Evolutionary conservation across 2,888 invertebrate genomes (phyloP).

Genomic region (Strigamia crassipes): DNA sequence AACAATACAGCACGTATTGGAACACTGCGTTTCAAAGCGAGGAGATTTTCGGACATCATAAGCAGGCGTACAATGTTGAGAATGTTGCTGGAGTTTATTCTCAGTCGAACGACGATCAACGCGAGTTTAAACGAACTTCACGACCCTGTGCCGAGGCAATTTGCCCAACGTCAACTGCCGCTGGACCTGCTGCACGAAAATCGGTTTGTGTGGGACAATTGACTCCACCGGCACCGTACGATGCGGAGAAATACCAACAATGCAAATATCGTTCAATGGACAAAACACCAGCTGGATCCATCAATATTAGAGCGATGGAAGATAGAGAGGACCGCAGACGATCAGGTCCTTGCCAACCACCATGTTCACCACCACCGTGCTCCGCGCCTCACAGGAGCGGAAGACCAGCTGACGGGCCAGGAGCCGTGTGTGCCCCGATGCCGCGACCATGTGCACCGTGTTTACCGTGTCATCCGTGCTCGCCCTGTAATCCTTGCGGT

Average conservation of each 20-base stretch:
- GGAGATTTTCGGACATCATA: conserved; percentile 43
- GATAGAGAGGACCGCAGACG: conserved; percentile 12
- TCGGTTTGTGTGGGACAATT: neutral
- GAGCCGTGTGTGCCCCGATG: conserved; percentile 28
- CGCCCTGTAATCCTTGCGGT: conserved; percentile 17
- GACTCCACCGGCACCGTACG: neutral
- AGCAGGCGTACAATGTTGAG: conserved; percentile 24
- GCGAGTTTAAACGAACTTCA: conserved; percentile 11
- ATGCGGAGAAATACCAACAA: neutral
- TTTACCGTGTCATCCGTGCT: neutral
- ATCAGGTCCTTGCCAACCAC: neutral
- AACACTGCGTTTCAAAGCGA: neutral
- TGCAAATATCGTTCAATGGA: neutral
- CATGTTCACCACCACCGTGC: neutral
- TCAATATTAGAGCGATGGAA: neutral
- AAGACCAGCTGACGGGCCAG: neutral
- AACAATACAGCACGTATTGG: conserved; percentile 4
- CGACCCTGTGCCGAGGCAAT: neutral
- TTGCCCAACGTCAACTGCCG: neutral
- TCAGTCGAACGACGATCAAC: conserved; percentile 22
- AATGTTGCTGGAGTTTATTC: neutral
- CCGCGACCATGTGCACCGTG: conserved; percentile 24
- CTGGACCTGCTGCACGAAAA: neutral
- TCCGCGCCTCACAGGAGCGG: neutral
- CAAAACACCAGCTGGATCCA: neutral